Base-by-base conservation (phyloP, 2,797 vertebrate species). In the Anomalospiza imberbis region DNA sequence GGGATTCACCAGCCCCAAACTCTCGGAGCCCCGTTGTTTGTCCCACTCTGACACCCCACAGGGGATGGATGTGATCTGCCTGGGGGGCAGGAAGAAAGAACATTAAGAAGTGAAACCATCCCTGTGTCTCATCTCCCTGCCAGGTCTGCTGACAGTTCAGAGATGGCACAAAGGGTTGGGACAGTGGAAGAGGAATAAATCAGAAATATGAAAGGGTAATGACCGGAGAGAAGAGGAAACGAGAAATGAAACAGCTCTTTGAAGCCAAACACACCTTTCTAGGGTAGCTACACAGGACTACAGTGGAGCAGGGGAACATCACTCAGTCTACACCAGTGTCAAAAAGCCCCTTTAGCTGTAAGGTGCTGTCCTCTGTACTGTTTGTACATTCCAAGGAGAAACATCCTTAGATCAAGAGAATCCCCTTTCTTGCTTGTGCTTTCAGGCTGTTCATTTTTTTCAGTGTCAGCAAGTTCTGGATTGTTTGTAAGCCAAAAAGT, bases 401-500 rank as follows among this genome's bases (percentile, higher is more conserved):
- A 55, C 75, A 63, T 38, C 72, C 36, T 57, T 62, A 74, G 81
- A 85, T 79, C 81, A 86, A 75, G 17, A 89, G 47, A 90, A 94
- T 76, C 45, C 47, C 18, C 28, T 47, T 73, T 54, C 61, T 67
- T 3, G 5, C 79, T 73, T 57, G 62, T 85, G 80, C 76, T 93
- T 93, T 81, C 76, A 88, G 72, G 25, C 68, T 65, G 47, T 40
- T 70, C 55, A 6, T 55, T 65, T 85, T 92, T 93, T 85, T 73
- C 73, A 24, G 45, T 22, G 68, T 94, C 94, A 95, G 89, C 84
- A 92, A 85, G 44, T 86, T 92, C 74, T 58, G 18, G 34, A 62
- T 53, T 65, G 38, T 77, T 88, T 74, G 34, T 15, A 24, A 95
- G 84, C 67, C 92, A 88, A 79, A 78, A 92, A 88, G 14, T 13